Evolutionary conservation across 2,797 vertebrate species (phyloP), one percentile per base, ranked within the genome.

Genomic region (Acanthopagrus latus): DNA sequence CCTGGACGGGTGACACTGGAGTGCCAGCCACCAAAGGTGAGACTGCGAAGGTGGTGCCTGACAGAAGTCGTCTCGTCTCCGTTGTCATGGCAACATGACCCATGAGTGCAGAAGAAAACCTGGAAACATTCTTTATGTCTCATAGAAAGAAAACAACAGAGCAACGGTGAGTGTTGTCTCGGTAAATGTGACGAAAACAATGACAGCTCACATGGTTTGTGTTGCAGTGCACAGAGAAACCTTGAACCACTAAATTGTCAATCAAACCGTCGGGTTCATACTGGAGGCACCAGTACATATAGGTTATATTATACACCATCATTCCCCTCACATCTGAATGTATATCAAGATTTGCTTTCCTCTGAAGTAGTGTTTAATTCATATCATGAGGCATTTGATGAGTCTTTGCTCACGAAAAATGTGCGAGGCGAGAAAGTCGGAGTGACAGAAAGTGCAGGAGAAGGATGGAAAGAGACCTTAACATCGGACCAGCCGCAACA

Each of bases 31-130:
- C 92, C 94, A 92, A 95, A 95, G 93, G 93, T 91, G 93, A 96
- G 96, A 96, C 94, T 96, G 95, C 90, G 94, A 95, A 97, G 96
- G 96, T 96, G 96, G 97, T 95, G 95, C 93, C 88, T 95, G 94
- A 94, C 90, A 93, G 92, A 95, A 95, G 94, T 94, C 75, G 55
- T 48, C 76, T 95, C 95, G 93, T 84, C 94, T 94, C 94, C 84
- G 96, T 97, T 94, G 92, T 95, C 95, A 97, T 97, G 93, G 95
- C 94, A 97, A 98, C 96, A 18, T 86, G 88, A 86, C 89, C 92
- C 90, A 90, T 14, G 81, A 91, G 93, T 83, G 89, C 81, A 67
- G 76, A 73, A 86, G n/a, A n/a, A 86, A 78, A 82, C 71, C 65
- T 69, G 59, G 21, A 46, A 46, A 33, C 58, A 76, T 57, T 78